These are phyloP conservation scores for Syndactyla subalaris DNA, from an alignment of 2,797 vertebrate genomes.

Conservation along the genomic window DNA sequence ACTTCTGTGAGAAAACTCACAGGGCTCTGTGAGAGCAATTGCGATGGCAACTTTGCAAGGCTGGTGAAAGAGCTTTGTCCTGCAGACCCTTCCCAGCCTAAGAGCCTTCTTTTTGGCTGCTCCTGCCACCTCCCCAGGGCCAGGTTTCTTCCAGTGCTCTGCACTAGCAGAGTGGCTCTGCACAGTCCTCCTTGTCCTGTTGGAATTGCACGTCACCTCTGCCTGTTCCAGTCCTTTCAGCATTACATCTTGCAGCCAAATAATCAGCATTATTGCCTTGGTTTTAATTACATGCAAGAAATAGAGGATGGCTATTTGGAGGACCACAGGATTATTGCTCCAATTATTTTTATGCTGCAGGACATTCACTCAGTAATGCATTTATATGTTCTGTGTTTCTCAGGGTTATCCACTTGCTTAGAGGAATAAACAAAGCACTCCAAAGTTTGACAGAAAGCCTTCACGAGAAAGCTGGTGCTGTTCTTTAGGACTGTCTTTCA, in stretches of 20 bases:
- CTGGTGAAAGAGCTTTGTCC: neutral
- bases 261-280: neutral
- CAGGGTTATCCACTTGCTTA: neutral
- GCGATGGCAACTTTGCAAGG: neutral
- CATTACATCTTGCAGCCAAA: neutral
- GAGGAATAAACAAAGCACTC: neutral
- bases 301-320: neutral
- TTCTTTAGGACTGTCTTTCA: slow-evolving; percentile 16
- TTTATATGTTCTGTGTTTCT: neutral
- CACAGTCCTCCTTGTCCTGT: neutral
- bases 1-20: neutral
- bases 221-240: neutral
- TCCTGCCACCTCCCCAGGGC: neutral
- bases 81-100: neutral
- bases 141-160: neutral
- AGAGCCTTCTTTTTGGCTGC: neutral
- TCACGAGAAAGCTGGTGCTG: neutral
- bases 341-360: neutral
- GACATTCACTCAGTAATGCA: neutral
- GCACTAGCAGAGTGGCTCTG: neutral
- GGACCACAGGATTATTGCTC: neutral
- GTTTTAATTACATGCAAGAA: neutral
- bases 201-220: neutral
- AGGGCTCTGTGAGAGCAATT: neutral
- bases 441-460: neutral